Evolutionary conservation across 2,797 vertebrate species (phyloP).

Genomic region (Tympanoctomys barrerae): DNA sequence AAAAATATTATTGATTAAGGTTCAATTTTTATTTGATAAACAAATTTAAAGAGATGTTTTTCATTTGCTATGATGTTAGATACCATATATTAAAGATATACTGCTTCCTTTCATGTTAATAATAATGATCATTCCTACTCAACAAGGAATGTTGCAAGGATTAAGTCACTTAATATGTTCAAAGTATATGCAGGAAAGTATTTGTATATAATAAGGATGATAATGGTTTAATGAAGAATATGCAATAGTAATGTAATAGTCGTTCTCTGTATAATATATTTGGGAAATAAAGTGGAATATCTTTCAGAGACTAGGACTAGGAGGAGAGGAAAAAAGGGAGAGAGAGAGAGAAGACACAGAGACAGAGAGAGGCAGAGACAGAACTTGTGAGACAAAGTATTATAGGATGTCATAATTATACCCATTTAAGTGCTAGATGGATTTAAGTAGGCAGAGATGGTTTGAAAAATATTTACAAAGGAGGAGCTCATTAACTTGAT

Average conservation of each 20-base stretch:
- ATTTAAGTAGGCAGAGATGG: background rate
- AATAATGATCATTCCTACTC: background rate
- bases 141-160: background rate
- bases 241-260: background rate
- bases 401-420: background rate
- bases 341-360: background rate
- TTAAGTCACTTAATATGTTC: background rate
- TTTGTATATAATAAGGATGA: background rate
- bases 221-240: background rate
- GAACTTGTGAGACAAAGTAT: background rate
- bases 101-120: background rate
- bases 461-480: background rate
- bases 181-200: background rate
- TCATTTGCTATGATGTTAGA: background rate
- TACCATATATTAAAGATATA: background rate
- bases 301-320: background rate
- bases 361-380: background rate
- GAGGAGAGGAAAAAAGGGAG: too few relatives aligned
- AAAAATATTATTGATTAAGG: background rate
- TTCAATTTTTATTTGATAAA: slow-evolving; percentile 10
- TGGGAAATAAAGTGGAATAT: background rate
- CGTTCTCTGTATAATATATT: background rate
- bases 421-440: background rate
- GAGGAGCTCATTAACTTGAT: background rate
- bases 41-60: background rate